Percentiles rank a stretch among this genome's conserved stretches.
Evolutionary conservation across 2,797 vertebrate species (phyloP).

Genomic region (Hirundo rustica): DNA sequence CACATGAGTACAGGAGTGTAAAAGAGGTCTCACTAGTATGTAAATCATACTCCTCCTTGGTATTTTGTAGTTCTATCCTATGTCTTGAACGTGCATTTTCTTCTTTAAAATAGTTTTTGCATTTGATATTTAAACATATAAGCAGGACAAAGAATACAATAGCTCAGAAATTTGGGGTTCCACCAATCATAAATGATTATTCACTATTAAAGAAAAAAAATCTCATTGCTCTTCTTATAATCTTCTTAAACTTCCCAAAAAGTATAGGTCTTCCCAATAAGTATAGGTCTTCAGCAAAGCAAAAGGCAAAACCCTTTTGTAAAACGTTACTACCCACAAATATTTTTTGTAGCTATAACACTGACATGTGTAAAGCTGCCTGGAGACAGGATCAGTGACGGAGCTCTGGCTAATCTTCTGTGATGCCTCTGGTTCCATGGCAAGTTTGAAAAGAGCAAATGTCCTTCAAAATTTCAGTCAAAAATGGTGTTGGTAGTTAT

Average conservation of each 20-base stretch:
- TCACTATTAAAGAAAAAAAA: neutral
- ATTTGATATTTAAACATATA: neutral
- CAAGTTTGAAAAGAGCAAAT: neutral
- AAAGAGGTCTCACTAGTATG: neutral
- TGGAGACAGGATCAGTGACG: neutral
- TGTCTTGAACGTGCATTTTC: neutral
- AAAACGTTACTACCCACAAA: neutral
- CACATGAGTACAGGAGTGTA: neutral
- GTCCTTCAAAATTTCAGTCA: neutral
- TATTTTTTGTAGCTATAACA: neutral
- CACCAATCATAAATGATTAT: neutral
- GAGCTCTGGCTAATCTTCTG: neutral
- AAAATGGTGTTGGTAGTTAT: neutral
- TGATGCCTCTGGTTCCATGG: neutral
- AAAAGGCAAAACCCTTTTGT: neutral
- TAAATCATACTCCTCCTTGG: neutral
- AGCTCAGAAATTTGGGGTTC: neutral
- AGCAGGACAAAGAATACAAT: neutral
- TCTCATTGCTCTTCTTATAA: neutral
- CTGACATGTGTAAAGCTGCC: neutral
- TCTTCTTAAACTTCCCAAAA: neutral
- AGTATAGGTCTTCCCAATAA: neutral
- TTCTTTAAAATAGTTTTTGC: neutral
- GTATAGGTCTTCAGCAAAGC: neutral
- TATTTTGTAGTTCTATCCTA: neutral